Evolutionary conservation across 2,888 invertebrate species (phyloP), one percentile per base, ranked within the genome.

Genomic region (Luffia ferchaultella): DNA sequence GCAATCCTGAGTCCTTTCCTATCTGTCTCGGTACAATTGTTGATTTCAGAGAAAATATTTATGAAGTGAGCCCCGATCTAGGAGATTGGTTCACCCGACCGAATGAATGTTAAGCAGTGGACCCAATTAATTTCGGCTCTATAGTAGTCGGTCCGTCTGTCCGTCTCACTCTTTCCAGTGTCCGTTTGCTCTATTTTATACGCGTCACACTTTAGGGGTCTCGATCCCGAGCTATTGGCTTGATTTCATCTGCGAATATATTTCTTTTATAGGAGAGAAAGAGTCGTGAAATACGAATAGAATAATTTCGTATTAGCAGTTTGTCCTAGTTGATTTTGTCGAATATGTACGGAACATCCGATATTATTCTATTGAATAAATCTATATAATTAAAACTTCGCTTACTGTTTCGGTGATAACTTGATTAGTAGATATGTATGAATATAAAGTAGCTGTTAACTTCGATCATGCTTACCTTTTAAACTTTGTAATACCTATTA

Each of bases 91-190:
- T 48, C 48, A 30, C 48, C 41, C 30, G 48, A 41, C 30, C 42
- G 41, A 68, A 70, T 74, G 72, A 72, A 75, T 75, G 67, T 63
- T 69, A 71, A 75, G 67, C 64, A 70, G 69, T 57, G 62, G 60
- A 55, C 63, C 64, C 68, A 71, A 74, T 76, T 75, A 74, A 76
- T 74, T 72, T 68, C 65, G n/a, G n/a, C n/a, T n/a, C n/a, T n/a
- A n/a, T 12, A 12, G 30, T 30, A 3, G 3, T 30, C 30, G 3
- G 5, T 3, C 30, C 30, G 30, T 30, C 30, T 30, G 30, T 30
- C 30, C 30, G 30, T 30, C 30, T n/a, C n/a, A n/a, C n/a, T n/a
- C n/a, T n/a, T n/a, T n/a, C n/a, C n/a, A n/a, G n/a, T n/a, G n/a
- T n/a, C n/a, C n/a, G n/a, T n/a, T n/a, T n/a, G n/a, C n/a, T n/a